Base-by-base conservation (phyloP, 2,888 invertebrate genomes). In the Sarcophaga caerulescens region DNA sequence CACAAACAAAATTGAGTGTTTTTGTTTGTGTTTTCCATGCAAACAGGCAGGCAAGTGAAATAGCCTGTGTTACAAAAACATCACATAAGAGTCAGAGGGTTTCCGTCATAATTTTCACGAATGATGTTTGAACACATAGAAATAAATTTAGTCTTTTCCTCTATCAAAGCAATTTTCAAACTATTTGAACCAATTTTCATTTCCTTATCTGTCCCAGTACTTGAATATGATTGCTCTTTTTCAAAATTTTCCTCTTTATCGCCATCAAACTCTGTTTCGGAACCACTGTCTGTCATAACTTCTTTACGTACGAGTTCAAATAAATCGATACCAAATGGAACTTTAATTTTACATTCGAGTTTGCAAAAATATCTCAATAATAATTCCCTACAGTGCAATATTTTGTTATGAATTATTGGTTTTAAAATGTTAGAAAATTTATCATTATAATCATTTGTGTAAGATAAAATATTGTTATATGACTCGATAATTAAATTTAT, bases 91-190 rank as follows among this genome's bases (percentile, higher is more conserved):
- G 45, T 62, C 2, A 73, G 4, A 3, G 60, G 45, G 60, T 73
- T 23, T 21, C 71, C 71, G 11, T 60, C 10, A 21, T 73, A 44
- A 10, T 60, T 70, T 35, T 35, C 35, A 6, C 35, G 35, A 35
- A 35, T 35, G 35, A 6, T 35, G 35, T 35, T 35, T 35, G 75
- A 73, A 44, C 73, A 80, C 80, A 80, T 80, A 3, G 59, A 44
- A n/a, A 68, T 74, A 45, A 81, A 81, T 19, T 59, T 60, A 4
- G 65, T 73, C 44, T 81, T 81, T 3, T 68, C 45, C 12, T 74
- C 80, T 17, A 73, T 79, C 2, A 74, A 45, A 74, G 80, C 74
- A 74, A 79, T 81, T 35, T 21, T n/a, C 19, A 65, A 11, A 21
- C 47, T 52, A 11, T 23, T 23, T 23, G 19, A 19, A 68, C n/a